Evolutionary conservation across 1,140 invertebrate genomes (phyloP).

Genomic region (Lasioglossum baleicum): DNA sequence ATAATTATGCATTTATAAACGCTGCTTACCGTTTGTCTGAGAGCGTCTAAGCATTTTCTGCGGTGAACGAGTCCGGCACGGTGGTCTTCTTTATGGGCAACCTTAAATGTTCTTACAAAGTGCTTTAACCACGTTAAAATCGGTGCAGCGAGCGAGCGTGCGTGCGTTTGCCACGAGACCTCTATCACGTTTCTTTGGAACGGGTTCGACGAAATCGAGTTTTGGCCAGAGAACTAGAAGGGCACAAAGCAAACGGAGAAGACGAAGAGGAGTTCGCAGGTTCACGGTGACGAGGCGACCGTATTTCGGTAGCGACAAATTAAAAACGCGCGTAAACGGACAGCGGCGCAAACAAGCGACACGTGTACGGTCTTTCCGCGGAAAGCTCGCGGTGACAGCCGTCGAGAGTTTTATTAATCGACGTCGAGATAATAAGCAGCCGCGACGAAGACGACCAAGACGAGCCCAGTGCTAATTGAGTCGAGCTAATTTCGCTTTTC

Average conservation of each 20-base stretch:
- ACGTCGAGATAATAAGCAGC: constrained; percentile 46
- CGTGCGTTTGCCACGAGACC: no score
- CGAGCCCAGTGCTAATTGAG: constrained; percentile 31
- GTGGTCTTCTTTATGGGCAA: background rate
- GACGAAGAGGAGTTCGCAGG: background rate
- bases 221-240: no score
- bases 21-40: background rate
- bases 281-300: background rate
- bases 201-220: no score
- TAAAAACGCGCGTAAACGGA: constrained; percentile 47
- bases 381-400: constrained; percentile 42
- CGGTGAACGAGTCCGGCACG: background rate
- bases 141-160: no score
- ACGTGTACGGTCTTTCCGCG: constrained; percentile 27
- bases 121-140: no score
- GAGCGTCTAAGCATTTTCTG: background rate
- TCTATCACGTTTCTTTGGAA: no score
- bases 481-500: constrained; percentile 42
- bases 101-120: background rate
- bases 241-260: no score
- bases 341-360: constrained; percentile 32
- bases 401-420: constrained; percentile 52
- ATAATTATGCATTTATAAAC: background rate
- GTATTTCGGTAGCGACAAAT: constrained; percentile 12
- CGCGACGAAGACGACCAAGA: background rate